Evolutionary conservation across 2,113 vertebrate species (phyloP).

Genomic region (Choloepus hoffmanni): DNA sequence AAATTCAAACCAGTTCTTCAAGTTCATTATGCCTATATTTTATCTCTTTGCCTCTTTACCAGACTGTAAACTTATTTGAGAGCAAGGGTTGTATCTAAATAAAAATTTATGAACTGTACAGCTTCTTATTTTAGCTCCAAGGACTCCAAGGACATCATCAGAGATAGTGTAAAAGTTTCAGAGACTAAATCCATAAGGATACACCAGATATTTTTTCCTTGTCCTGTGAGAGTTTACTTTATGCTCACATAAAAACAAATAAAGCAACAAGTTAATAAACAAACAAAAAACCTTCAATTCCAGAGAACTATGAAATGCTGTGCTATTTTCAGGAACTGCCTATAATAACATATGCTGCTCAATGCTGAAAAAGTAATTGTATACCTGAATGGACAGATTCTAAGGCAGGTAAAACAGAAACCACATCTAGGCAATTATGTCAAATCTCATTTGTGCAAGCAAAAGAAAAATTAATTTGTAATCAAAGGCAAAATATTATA

Average conservation of each 20-base stretch:
- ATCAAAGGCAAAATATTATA: slow-evolving; percentile 6
- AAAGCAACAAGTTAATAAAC: slow-evolving; percentile 43
- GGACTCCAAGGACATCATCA: slow-evolving; percentile 47
- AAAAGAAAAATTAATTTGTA: neutral
- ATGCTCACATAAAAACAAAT: slow-evolving; percentile 29
- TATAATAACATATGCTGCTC: neutral
- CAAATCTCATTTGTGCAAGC: neutral
- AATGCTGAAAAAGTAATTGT: slow-evolving; percentile 9
- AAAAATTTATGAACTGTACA: slow-evolving; percentile 57
- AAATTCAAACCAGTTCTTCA: slow-evolving; percentile 43
- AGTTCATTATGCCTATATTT: slow-evolving; percentile 20
- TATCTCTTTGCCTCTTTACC: slow-evolving; percentile 34
- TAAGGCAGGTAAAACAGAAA: neutral
- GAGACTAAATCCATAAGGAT: slow-evolving; percentile 56
- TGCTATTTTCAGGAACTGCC: neutral
- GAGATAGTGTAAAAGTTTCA: slow-evolving; percentile 45
- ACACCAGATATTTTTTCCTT: slow-evolving; percentile 26
- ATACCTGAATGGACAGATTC: neutral
- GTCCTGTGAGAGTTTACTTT: slow-evolving; percentile 17
- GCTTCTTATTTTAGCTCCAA: slow-evolving; percentile 58
- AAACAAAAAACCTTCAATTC: neutral
- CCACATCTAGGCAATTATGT: neutral
- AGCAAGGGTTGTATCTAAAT: slow-evolving; percentile 44
- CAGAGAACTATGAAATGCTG: slow-evolving; percentile 37
- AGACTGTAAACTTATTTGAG: slow-evolving; percentile 24